A percentile compares a stretch with the other conserved stretches of the same genome.
Conservation (phyloP, 2,888 invertebrate genomes). For the Hemithea aestivaria region DNA sequence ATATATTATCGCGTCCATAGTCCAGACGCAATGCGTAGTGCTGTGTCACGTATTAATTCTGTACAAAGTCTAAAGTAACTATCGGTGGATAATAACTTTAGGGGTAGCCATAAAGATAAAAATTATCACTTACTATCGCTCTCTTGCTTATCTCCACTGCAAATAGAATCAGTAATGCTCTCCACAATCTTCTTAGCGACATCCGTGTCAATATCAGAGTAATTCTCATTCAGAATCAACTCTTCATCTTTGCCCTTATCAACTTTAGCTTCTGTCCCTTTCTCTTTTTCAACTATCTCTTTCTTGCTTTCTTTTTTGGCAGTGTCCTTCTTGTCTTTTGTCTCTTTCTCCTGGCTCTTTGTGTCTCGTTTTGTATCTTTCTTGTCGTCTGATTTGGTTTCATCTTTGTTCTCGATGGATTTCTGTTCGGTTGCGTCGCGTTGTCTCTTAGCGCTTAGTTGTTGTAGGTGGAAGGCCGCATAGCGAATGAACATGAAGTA, state of each 20-base stretch:
- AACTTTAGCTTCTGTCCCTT: conserved; percentile 24
- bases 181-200: conserved; percentile 96
- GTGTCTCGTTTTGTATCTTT: conserved; percentile 49
- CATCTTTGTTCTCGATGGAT: conserved; percentile 64
- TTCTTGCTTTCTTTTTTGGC: conserved; percentile 47
- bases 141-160: conserved; percentile 85
- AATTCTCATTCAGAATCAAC: conserved; percentile 63
- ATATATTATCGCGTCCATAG: no score
- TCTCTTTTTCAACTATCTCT: conserved; percentile 24
- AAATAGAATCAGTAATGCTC: conserved; percentile 88
- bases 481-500: conserved; percentile 98
- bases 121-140: conserved; percentile 75
- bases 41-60: no score
- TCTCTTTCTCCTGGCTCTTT: conserved; percentile 55
- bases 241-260: conserved; percentile 55
- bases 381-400: conserved; percentile 39
- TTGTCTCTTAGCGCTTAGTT: conserved; percentile 86
- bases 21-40: no score
- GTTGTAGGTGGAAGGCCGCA: conserved; percentile 96
- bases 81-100: no score
- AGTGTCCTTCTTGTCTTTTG: conserved; percentile 44
- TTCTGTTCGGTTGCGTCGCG: conserved; percentile 57
- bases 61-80: no score
- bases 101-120: no score
- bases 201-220: conserved; percentile 84